phyloP scores from a whole-genome alignment of 2,888 invertebrate genomes.

The Xanthorhoe spadicearia region DNA sequence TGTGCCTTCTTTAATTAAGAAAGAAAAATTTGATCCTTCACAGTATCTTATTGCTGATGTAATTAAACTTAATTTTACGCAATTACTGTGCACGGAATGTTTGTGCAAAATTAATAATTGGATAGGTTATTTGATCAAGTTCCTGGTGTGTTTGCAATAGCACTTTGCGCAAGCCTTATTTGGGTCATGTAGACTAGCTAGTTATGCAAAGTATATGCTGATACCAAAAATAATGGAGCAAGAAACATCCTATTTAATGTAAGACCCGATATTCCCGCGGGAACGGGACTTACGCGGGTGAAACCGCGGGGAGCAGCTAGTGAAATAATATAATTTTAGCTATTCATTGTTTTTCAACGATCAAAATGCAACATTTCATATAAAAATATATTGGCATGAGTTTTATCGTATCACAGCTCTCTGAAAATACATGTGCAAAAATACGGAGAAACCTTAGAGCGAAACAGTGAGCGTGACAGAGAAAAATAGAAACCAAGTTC shows the following conservation, averaged over 20 bases:
- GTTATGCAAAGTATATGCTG: too few species aligned
- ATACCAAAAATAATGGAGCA: too few species aligned
- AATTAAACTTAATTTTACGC: not conserved
- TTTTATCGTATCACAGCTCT: not conserved
- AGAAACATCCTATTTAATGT: too few species aligned
- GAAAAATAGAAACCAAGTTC: not conserved
- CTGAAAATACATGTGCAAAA: not conserved
- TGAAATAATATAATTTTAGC: too few species aligned
- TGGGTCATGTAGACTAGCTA: too few species aligned
- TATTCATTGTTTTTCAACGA: too few species aligned
- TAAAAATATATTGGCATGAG: not conserved
- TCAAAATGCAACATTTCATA: not conserved
- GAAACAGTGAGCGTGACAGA: not conserved
- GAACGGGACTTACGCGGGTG: too few species aligned
- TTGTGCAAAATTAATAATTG: not conserved
- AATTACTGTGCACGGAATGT: not conserved
- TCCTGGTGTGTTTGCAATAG: too few species aligned
- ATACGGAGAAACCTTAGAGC: not conserved
- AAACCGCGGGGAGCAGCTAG: too few species aligned
- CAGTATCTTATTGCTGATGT: not conserved
- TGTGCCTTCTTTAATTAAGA: constrained; percentile 13
- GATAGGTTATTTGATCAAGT: too few species aligned
- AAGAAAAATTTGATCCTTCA: constrained; percentile 1
- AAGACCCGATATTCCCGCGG: too few species aligned
- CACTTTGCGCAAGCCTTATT: too few species aligned